Conservation (phyloP, 2,888 invertebrate species). For the Drosophila ustulata region DNA sequence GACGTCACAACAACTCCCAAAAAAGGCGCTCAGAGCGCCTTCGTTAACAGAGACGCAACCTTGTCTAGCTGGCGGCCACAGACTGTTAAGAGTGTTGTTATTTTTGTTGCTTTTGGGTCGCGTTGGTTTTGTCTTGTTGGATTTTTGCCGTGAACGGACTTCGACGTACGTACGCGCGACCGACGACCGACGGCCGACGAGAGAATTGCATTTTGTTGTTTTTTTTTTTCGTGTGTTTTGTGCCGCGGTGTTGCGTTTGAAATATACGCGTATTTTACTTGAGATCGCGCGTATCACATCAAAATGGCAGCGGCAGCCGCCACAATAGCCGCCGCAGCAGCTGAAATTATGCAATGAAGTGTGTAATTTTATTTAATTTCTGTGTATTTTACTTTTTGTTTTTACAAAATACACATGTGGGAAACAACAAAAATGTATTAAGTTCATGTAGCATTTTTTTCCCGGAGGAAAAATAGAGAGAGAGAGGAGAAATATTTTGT, state of each 20-base stretch:
- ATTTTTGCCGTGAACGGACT: slow-evolving; percentile 61
- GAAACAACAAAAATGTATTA: slow-evolving; percentile 29
- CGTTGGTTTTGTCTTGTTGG: slow-evolving; percentile 52
- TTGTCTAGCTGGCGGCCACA: not conserved
- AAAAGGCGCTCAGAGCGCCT: slow-evolving; percentile 31
- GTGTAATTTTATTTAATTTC: slow-evolving; percentile 57
- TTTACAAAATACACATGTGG: slow-evolving; percentile 39
- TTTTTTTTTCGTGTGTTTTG: slow-evolving; percentile 55
- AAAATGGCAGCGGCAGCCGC: slow-evolving; percentile 65
- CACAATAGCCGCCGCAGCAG: slow-evolving; percentile 47
- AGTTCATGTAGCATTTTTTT: slow-evolving; percentile 40
- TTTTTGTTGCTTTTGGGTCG: slow-evolving; percentile 31
- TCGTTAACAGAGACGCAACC: slow-evolving; percentile 18
- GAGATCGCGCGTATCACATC: slow-evolving; percentile 61
- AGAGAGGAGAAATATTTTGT: slow-evolving; percentile 6
- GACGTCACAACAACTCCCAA: slow-evolving; percentile 35
- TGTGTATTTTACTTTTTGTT: slow-evolving; percentile 24
- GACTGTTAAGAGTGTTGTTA: slow-evolving; percentile 45
- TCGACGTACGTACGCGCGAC: slow-evolving; percentile 51
- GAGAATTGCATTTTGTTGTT: slow-evolving; percentile 61
- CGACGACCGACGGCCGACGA: slow-evolving; percentile 36
- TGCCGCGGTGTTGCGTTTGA: slow-evolving; percentile 61
- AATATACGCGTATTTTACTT: slow-evolving; percentile 64
- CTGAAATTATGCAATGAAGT: slow-evolving; percentile 68
- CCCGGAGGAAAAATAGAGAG: slow-evolving; percentile 7